Percentiles rank a stretch among this genome's conserved stretches.
phyloP scores from a whole-genome alignment of 2,888 invertebrate species.

The Deroplatys truncata region DNA sequence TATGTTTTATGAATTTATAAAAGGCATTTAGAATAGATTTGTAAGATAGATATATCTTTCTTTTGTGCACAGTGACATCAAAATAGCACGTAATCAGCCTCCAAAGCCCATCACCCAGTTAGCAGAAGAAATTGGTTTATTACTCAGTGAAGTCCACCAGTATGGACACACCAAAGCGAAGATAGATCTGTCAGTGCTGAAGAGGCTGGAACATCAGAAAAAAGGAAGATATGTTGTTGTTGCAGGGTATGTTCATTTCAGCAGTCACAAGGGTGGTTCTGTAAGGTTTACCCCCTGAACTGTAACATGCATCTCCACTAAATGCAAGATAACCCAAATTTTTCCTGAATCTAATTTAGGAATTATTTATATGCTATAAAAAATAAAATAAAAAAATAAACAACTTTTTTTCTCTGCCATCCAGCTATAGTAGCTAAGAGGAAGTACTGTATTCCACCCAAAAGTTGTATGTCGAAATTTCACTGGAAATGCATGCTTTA shows the following conservation, averaged over 20 bases:
- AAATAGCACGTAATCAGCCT: constrained; percentile 80
- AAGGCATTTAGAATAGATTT: no score
- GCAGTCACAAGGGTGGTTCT: neutral
- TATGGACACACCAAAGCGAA: constrained; percentile 96
- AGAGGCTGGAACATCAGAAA: constrained; percentile 63
- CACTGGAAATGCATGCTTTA: no score
- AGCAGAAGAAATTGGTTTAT: constrained; percentile 80
- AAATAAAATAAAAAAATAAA: no score
- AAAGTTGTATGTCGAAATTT: no score
- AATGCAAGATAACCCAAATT: neutral
- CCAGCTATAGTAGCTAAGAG: no score
- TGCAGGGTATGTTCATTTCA: constrained; percentile 65
- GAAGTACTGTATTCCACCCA: no score
- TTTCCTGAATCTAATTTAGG: neutral
- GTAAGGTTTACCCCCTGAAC: neutral
- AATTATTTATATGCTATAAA: neutral
- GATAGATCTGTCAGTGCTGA: constrained; percentile 73
- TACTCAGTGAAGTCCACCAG: constrained; percentile 73
- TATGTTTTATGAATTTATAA: no score
- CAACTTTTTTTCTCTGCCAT: no score
- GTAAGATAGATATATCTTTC: neutral
- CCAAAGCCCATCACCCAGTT: constrained; percentile 77
- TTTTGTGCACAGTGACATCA: constrained; percentile 67
- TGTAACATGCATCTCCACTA: neutral
- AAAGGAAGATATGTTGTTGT: constrained; percentile 93